These are phyloP conservation scores for Nomada goodeniana DNA, from an alignment of 2,888 invertebrate genomes.

Conservation along the genomic window DNA sequence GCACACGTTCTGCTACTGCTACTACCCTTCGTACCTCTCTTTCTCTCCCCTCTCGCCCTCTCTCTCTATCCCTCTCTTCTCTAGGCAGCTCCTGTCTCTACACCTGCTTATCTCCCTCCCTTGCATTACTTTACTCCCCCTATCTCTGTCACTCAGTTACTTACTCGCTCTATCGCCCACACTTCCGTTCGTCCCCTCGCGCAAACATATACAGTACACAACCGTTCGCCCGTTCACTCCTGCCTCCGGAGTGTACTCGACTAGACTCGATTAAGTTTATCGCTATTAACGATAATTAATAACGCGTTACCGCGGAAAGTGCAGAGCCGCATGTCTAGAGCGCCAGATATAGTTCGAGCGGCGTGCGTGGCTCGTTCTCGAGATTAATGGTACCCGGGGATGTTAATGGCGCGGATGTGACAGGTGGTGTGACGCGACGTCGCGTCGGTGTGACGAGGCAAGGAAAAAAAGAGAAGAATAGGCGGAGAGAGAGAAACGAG, in stretches of 20 bases:
- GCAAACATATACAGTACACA: slow-evolving; percentile 4
- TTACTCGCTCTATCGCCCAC: background rate
- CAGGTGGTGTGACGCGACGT: slow-evolving; percentile 5
- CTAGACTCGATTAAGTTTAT: slow-evolving; percentile 71
- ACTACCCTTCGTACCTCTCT: slow-evolving; percentile 46
- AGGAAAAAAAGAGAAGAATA: background rate
- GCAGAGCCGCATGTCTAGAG: slow-evolving; percentile 19
- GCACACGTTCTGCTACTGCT: slow-evolving; percentile 56
- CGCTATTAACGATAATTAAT: slow-evolving; percentile 72
- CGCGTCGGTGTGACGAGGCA: background rate
- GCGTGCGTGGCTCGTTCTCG: slow-evolving; percentile 48
- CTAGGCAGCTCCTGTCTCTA: background rate
- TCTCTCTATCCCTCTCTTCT: slow-evolving; percentile 20
- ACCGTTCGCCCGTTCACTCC: slow-evolving; percentile 23
- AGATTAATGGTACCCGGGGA: slow-evolving; percentile 61
- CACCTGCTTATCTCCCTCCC: background rate
- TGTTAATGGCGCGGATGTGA: slow-evolving; percentile 53
- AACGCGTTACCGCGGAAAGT: slow-evolving; percentile 65
- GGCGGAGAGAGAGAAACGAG: background rate
- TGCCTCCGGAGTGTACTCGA: slow-evolving; percentile 57
- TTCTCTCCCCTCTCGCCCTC: slow-evolving; percentile 2
- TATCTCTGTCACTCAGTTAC: no score
- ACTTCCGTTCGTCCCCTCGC: slow-evolving; percentile 25
- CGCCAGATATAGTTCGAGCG: slow-evolving; percentile 23
- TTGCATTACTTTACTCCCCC: slow-evolving; percentile 7